Evolutionary conservation across 2,797 vertebrate species (phyloP).

Genomic region (Apogon hyalosoma): DNA sequence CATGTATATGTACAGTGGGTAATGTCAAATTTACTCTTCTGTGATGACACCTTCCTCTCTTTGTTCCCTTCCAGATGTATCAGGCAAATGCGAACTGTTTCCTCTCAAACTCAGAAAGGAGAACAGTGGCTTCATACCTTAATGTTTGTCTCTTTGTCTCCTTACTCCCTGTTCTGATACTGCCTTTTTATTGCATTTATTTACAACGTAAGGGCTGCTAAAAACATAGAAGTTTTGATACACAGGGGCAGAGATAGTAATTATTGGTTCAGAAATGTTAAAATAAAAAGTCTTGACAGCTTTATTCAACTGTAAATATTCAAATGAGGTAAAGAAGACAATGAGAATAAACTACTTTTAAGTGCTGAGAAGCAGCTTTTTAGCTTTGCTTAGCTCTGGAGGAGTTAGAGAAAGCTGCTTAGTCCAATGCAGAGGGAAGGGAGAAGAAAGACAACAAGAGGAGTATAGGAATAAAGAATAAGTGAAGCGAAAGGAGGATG

Average conservation of each 20-base stretch:
- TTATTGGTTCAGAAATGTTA: slow-evolving; percentile 11
- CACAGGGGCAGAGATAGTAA: slow-evolving; percentile 20
- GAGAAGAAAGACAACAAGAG: slow-evolving; percentile 1
- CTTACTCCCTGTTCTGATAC: neutral
- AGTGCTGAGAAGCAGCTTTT: slow-evolving; percentile 57
- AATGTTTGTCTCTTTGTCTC: slow-evolving; percentile 36
- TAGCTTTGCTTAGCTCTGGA: slow-evolving; percentile 41
- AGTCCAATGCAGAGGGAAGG: slow-evolving; percentile 51
- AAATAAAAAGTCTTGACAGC: slow-evolving; percentile 14
- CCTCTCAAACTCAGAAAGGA: slow-evolving; percentile 50
- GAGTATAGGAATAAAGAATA: slow-evolving; percentile 18
- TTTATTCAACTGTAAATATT: slow-evolving; percentile 3
- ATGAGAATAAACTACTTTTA: slow-evolving; percentile 45
- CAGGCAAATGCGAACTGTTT: slow-evolving; percentile 65
- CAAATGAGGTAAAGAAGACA: slow-evolving; percentile 34
- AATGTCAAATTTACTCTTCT: neutral
- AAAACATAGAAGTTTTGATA: slow-evolving; percentile 18
- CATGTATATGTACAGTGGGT: neutral
- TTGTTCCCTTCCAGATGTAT: slow-evolving; percentile 52
- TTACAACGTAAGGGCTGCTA: slow-evolving; percentile 16
- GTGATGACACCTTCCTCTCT: slow-evolving; percentile 57
- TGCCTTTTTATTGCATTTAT: neutral
- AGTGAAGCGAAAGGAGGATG: slow-evolving; percentile 26
- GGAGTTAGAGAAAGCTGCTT: slow-evolving; percentile 44
- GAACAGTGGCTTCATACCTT: slow-evolving; percentile 38